Conservation (phyloP, 2,797 vertebrate genomes). For the Botia almorhae region DNA sequence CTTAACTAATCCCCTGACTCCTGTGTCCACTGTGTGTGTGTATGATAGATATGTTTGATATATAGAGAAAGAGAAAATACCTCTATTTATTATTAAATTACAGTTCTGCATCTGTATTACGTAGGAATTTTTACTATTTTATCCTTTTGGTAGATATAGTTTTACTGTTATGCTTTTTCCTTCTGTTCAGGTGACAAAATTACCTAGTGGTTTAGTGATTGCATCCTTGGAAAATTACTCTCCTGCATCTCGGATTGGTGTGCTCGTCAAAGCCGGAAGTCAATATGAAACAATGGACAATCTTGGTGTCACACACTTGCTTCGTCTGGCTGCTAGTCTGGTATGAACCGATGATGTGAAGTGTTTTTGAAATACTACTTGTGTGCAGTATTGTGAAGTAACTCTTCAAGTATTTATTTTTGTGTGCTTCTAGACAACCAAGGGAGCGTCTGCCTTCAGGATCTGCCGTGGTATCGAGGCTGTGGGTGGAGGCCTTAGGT, state of each 20-base stretch:
- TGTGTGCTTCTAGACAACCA: slow-evolving; percentile 84
- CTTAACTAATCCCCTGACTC: slow-evolving; percentile 62
- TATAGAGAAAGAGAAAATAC: no score
- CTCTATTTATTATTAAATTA: no score
- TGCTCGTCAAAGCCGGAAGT: slow-evolving; percentile 90
- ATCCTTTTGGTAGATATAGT: not conserved
- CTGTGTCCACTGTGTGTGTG: slow-evolving; percentile 56
- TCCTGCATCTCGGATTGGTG: slow-evolving; percentile 88
- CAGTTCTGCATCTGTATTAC: no score
- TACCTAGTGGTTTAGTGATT: slow-evolving; percentile 91
- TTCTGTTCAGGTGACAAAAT: slow-evolving; percentile 76
- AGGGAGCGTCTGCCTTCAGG: slow-evolving; percentile 94
- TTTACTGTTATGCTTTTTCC: not conserved
- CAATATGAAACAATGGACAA: slow-evolving; percentile 85
- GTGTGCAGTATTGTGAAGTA: not conserved
- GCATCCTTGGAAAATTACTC: slow-evolving; percentile 93
- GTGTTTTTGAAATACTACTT: not conserved
- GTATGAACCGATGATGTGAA: slow-evolving; percentile 68
- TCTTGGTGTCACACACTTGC: slow-evolving; percentile 87
- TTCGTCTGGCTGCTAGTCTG: slow-evolving; percentile 88
- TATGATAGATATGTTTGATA: no score
- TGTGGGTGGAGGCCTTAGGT: slow-evolving; percentile 92
- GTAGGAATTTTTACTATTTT: no score
- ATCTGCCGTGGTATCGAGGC: slow-evolving; percentile 94
- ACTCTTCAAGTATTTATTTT: slow-evolving; percentile 9